Conservation (phyloP, 1,140 invertebrate genomes). For the Asobara japonica region DNA sequence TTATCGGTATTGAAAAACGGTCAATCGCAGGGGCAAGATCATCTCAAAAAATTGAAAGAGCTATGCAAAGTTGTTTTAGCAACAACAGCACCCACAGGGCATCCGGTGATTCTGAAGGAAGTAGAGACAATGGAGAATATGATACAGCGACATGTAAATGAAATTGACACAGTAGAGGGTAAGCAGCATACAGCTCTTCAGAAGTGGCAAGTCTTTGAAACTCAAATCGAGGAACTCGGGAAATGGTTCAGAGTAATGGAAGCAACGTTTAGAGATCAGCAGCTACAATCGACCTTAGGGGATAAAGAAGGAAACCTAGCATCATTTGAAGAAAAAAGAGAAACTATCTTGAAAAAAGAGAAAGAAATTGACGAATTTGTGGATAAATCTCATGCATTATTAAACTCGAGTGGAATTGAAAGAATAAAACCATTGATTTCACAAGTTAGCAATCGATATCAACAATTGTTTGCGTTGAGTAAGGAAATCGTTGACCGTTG, state of each 20-base stretch:
- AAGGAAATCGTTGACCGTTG: constrained; percentile 91
- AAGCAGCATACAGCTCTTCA: constrained; percentile 79
- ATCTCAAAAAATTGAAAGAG: constrained; percentile 76
- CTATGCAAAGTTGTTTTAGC: constrained; percentile 77
- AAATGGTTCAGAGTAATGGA: constrained; percentile 89
- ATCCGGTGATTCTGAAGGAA: constrained; percentile 78
- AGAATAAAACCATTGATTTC: constrained; percentile 88
- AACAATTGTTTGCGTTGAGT: constrained; percentile 81
- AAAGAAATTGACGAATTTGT: constrained; percentile 87
- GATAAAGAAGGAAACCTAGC: constrained; percentile 85
- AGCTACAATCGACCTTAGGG: constrained; percentile 79
- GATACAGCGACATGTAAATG: constrained; percentile 73
- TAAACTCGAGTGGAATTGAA: constrained; percentile 86
- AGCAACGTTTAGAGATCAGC: constrained; percentile 84
- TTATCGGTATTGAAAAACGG: constrained; percentile 76
- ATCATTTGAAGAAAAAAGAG: constrained; percentile 77
- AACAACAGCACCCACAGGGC: constrained; percentile 83
- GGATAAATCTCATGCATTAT: constrained; percentile 87
- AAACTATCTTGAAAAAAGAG: constrained; percentile 80
- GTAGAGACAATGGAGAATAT: constrained; percentile 75
- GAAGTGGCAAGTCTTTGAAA: constrained; percentile 91
- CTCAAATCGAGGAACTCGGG: constrained; percentile 78
- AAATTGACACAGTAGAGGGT: constrained; percentile 72
- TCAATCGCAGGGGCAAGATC: constrained; percentile 76
- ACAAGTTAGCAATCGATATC: constrained; percentile 89